These are phyloP conservation scores for Drosophila stalkeri DNA, from an alignment of 2,888 invertebrate genomes.

Conservation along the genomic window DNA sequence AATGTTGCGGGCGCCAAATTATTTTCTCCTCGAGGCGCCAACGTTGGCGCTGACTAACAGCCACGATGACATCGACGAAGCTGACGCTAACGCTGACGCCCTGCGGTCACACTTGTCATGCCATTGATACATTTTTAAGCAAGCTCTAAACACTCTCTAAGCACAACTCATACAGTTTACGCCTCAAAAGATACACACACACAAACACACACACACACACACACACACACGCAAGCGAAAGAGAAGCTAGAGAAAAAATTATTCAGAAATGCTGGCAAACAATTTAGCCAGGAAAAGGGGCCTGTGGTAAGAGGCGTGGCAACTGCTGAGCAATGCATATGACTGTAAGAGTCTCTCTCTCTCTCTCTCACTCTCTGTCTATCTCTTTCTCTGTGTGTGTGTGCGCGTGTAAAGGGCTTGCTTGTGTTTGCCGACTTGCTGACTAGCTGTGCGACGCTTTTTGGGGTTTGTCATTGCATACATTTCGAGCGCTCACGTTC, in stretches of 20 bases:
- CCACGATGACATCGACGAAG: constrained; percentile 8
- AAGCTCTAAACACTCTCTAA: constrained; percentile 79
- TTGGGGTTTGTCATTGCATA: constrained; percentile 75
- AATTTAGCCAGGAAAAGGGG: constrained; percentile 68
- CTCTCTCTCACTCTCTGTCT: too few relatives aligned
- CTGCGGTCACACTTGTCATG: constrained; percentile 74
- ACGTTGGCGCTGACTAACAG: constrained; percentile 16
- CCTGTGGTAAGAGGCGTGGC: constrained; percentile 38
- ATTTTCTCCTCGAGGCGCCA: constrained; percentile 53
- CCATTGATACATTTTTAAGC: constrained; percentile 79
- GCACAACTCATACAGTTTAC: constrained; percentile 75
- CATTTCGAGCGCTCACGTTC: constrained; percentile 67
- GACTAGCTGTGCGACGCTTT: constrained; percentile 68
- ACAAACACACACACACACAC: constrained; percentile 5
- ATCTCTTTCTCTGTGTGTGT: not conserved
- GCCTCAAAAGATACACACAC: constrained; percentile 37
- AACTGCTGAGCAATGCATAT: constrained; percentile 30
- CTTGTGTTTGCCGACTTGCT: constrained; percentile 66
- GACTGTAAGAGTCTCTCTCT: not conserved
- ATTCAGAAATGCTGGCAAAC: constrained; percentile 82
- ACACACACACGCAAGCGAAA: not conserved
- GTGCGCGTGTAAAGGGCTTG: constrained; percentile 37
- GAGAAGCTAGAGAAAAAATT: constrained; percentile 60
- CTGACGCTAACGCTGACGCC: constrained; percentile 33
- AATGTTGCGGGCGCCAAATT: constrained; percentile 61